phyloP scores from a whole-genome alignment of 2,113 vertebrate species.

The Zosterops hypoxanthus region DNA sequence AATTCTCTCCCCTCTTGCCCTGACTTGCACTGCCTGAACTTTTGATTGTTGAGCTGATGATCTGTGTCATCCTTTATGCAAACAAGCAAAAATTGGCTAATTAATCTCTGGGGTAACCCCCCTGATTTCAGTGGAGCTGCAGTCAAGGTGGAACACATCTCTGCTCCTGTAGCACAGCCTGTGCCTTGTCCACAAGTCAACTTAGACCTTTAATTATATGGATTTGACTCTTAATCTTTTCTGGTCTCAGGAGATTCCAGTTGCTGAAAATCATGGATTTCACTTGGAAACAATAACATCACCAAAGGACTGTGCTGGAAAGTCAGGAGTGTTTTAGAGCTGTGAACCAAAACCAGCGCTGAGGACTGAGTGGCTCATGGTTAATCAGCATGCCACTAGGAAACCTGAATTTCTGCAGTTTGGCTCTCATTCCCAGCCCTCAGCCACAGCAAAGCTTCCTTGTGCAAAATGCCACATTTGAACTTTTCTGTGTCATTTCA shows the following conservation, averaged over 20 bases:
- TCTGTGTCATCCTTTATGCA: slow-evolving; percentile 59
- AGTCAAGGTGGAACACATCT: not conserved
- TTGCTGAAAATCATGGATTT: slow-evolving; percentile 58
- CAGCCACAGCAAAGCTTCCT: not conserved
- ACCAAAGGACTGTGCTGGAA: not conserved
- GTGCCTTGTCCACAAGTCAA: slow-evolving; percentile 33
- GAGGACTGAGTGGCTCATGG: not conserved
- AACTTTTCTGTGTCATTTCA: not conserved
- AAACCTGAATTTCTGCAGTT: not conserved
- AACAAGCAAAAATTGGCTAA: slow-evolving; percentile 61
- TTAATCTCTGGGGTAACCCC: slow-evolving; percentile 45
- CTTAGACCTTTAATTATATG: slow-evolving; percentile 29
- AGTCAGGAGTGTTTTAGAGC: not conserved
- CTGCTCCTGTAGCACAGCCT: slow-evolving; percentile 25
- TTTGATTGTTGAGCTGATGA: slow-evolving; percentile 4
- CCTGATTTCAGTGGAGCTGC: slow-evolving; percentile 4
- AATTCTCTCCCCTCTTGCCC: not conserved
- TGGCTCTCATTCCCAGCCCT: not conserved
- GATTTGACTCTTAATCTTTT: slow-evolving; percentile 59
- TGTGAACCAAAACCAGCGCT: not conserved
- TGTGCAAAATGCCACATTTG: not conserved
- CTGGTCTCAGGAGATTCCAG: not conserved
- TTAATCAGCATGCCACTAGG: not conserved
- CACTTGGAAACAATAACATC: slow-evolving; percentile 23
- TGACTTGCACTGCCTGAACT: slow-evolving; percentile 43